phyloP scores from a whole-genome alignment of 2,888 invertebrate species.

The Falcaria lacertinaria region DNA sequence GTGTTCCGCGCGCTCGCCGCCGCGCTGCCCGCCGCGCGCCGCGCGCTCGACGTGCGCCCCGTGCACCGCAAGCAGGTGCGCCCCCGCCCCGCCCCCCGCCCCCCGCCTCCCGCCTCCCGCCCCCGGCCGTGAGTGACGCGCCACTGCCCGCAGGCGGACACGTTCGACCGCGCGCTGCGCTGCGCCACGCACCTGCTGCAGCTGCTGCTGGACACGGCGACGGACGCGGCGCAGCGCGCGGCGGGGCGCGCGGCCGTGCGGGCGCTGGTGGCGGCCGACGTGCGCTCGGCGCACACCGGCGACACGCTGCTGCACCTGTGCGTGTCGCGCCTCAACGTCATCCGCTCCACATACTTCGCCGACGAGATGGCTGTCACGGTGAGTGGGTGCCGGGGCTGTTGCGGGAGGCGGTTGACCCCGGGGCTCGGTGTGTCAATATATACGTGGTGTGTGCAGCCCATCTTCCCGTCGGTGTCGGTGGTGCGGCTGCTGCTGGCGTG shows the following conservation, averaged over 20 bases:
- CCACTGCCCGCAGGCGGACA: conserved; percentile 83
- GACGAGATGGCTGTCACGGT: conserved; percentile 81
- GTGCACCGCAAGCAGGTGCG: conserved; percentile 75
- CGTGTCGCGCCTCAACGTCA: conserved; percentile 87
- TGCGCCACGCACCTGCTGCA: conserved; percentile 89
- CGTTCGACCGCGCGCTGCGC: conserved; percentile 89
- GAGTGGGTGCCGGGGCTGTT: conserved; percentile 9
- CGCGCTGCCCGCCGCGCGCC: conserved; percentile 56
- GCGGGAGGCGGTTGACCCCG: conserved; percentile 50
- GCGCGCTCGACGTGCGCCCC: conserved; percentile 50
- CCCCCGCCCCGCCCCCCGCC: conserved; percentile 45
- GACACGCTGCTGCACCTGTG: conserved; percentile 93
- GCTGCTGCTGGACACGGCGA: conserved; percentile 81
- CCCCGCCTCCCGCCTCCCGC: conserved; percentile 77
- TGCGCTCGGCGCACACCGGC: conserved; percentile 84
- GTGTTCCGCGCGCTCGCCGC: conserved; percentile 73
- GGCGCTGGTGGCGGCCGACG: conserved; percentile 80
- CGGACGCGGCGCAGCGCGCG: conserved; percentile 51
- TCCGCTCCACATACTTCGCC: conserved; percentile 87
- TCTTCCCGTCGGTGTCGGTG: conserved; percentile 86
- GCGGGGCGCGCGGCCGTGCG: conserved; percentile 60
- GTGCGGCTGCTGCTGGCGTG: conserved; percentile 86
- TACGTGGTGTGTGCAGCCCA: conserved; percentile 82
- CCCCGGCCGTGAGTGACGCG: conserved; percentile 35
- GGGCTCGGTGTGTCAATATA: conserved; percentile 83